phyloP scores from a whole-genome alignment of 1,140 invertebrate species.

The Drosophila teissieri region DNA sequence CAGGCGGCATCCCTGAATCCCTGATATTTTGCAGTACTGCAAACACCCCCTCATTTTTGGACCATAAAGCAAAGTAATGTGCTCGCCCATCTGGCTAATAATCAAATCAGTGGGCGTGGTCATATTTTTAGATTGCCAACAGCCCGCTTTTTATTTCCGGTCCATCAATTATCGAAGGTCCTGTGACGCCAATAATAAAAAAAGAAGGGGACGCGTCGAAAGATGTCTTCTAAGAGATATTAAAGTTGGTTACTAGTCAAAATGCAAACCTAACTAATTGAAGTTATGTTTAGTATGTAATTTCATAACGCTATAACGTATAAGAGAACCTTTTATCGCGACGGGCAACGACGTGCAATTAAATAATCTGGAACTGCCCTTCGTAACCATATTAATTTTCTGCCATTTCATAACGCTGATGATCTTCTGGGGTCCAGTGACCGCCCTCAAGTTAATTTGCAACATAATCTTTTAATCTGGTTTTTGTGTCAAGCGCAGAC shows the following conservation, averaged over 20 bases:
- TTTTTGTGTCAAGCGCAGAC: conserved; percentile 80
- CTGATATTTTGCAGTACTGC: neutral
- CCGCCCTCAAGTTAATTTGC: conserved; percentile 75
- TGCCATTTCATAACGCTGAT: conserved; percentile 15
- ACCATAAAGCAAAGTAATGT: conserved; percentile 46
- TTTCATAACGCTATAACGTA: no score
- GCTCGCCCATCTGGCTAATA: conserved; percentile 53
- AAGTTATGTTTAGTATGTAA: no score
- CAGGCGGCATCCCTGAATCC: conserved; percentile 31
- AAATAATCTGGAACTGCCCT: conserved; percentile 10
- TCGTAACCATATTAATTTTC: conserved; percentile 21
- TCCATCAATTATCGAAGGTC: conserved; percentile 40
- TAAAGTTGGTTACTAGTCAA: no score
- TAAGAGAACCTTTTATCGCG: neutral
- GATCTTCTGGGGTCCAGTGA: conserved; percentile 25
- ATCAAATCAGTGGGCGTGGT: conserved; percentile 54
- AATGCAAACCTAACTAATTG: no score
- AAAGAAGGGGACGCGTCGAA: no score
- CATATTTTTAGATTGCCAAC: conserved; percentile 28
- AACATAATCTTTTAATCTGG: conserved; percentile 82
- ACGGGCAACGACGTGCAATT: neutral
- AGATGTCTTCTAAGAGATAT: neutral
- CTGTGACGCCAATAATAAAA: neutral
- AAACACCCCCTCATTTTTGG: neutral
- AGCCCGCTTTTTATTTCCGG: conserved; percentile 37